These are phyloP conservation scores for Megalonaias nervosa DNA, from an alignment of 1,140 invertebrate genomes.

Conservation along the genomic window DNA sequence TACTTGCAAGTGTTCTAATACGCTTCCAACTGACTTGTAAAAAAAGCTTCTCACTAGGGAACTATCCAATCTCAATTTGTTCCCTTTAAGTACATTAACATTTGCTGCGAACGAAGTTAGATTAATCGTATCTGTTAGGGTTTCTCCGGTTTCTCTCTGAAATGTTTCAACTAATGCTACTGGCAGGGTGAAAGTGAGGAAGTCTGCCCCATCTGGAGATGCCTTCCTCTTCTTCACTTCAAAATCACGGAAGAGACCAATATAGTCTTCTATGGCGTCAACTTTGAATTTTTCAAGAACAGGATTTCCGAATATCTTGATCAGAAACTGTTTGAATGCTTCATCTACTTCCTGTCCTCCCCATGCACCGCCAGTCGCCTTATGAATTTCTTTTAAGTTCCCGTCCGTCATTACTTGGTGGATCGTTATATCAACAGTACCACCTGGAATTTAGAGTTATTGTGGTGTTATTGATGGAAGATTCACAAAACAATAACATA, in stretches of 20 bases:
- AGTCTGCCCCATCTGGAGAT: background rate
- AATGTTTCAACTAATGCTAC: background rate
- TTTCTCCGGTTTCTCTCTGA: background rate
- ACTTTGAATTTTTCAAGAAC: conserved; percentile 17
- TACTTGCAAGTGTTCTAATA: background rate
- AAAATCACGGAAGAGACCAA: conserved; percentile 31
- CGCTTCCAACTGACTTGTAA: background rate
- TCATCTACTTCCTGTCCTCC: conserved; percentile 41
- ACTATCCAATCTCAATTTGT: conserved; percentile 1
- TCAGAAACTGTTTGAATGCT: conserved; percentile 14
- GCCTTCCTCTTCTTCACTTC: conserved; percentile 35
- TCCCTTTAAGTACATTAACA: background rate
- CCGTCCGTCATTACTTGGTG: conserved; percentile 29
- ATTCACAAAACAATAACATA: too few species aligned
- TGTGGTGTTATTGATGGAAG: too few species aligned
- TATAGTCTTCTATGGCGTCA: conserved; percentile 14
- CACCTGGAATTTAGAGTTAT: conserved; percentile 17
- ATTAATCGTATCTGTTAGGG: background rate
- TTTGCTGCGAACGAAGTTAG: too few species aligned
- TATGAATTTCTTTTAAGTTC: conserved; percentile 36
- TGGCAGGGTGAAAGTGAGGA: background rate
- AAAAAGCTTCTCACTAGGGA: background rate
- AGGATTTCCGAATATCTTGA: conserved; percentile 14
- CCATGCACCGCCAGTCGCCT: conserved; percentile 40
- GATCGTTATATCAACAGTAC: conserved; percentile 41